Evolutionary conservation across 2,797 vertebrate species (phyloP).

Genomic region (Lemur catta): DNA sequence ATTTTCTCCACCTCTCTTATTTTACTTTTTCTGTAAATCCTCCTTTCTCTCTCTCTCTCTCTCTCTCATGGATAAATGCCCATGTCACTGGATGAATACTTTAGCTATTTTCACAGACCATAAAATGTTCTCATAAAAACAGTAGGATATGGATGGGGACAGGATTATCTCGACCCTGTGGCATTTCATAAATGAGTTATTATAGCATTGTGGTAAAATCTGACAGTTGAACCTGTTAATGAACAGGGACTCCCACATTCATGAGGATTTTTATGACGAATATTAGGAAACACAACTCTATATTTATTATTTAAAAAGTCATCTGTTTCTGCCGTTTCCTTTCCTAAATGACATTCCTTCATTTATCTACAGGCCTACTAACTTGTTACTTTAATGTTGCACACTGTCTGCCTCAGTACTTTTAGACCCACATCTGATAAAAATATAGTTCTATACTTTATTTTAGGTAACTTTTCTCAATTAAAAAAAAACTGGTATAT

Average conservation of each 20-base stretch:
- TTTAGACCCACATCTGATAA: neutral
- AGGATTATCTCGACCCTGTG: neutral
- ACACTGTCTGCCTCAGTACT: neutral
- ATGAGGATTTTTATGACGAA: neutral
- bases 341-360: neutral
- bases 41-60: neutral
- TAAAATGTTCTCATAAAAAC: neutral
- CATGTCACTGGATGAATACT: neutral
- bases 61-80: constrained; percentile 6
- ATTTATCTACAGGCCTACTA: neutral
- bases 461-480: neutral
- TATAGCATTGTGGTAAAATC: neutral
- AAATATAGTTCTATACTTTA: neutral
- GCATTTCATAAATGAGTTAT: neutral
- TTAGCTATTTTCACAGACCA: neutral
- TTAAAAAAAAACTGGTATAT: neutral
- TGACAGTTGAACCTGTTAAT: neutral
- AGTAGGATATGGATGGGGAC: neutral
- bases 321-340: neutral
- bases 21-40: neutral
- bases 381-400: neutral
- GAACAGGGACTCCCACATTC: neutral
- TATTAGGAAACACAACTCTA: neutral
- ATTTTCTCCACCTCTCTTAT: neutral
- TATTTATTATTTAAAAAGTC: neutral